These are phyloP conservation scores for Noctua pronuba DNA, from an alignment of 2,888 invertebrate genomes.

Conservation along the genomic window DNA sequence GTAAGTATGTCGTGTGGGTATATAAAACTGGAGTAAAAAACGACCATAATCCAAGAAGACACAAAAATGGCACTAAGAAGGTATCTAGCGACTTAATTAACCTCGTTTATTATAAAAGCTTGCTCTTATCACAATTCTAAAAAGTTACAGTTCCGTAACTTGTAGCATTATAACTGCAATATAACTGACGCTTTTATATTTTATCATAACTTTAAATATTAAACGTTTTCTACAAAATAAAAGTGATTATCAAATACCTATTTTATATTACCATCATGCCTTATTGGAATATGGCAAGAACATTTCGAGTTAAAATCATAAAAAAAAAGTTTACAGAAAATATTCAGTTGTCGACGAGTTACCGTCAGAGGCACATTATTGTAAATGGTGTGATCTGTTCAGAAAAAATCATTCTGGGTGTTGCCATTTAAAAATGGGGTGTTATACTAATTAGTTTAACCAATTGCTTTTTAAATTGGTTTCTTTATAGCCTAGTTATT, in stretches of 20 bases:
- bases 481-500: not conserved
- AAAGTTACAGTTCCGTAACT: constrained; percentile 39
- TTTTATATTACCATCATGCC: constrained; percentile 63
- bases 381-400: constrained; percentile 56
- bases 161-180: constrained; percentile 35
- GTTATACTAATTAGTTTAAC: constrained; percentile 5
- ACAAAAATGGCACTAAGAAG: constrained; percentile 62
- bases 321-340: constrained; percentile 38
- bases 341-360: constrained; percentile 33
- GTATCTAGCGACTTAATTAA: constrained; percentile 63
- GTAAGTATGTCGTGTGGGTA: constrained; percentile 67
- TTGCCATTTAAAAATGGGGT: constrained; percentile 5
- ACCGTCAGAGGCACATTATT: constrained; percentile 56
- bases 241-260: constrained; percentile 59
- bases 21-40: constrained; percentile 65
- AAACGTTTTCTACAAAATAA: constrained; percentile 59
- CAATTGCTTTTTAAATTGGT: constrained; percentile 7
- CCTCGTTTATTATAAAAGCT: constrained; percentile 60
- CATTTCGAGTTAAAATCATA: constrained; percentile 45
- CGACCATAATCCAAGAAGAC: constrained; percentile 69
- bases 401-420: constrained; percentile 18
- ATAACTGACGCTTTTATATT: constrained; percentile 43
- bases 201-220: constrained; percentile 42
- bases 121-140: constrained; percentile 55
- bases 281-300: constrained; percentile 68